Evolutionary conservation across 2,797 vertebrate genomes (phyloP).

Genomic region (Paratrypauchen microcephalus): DNA sequence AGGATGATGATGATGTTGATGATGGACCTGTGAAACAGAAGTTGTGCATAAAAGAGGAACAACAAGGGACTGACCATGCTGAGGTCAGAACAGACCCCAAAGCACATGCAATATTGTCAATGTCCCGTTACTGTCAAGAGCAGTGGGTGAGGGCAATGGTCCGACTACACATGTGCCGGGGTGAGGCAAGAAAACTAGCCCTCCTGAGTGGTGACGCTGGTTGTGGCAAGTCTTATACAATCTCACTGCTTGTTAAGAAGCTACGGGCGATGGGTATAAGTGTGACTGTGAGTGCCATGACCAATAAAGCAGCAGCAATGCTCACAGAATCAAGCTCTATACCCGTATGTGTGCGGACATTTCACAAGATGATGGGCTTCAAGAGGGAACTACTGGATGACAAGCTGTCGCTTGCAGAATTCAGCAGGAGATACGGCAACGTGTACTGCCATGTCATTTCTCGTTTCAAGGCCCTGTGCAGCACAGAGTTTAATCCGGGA

Average conservation of each 20-base stretch:
- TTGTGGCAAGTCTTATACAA: conserved; percentile 17
- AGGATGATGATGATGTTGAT: too few relatives aligned
- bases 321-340: conserved; percentile 27
- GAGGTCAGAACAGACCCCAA: too few relatives aligned
- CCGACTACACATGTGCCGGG: conserved; percentile 13
- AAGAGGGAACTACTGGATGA: conserved; percentile 11
- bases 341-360: too few relatives aligned
- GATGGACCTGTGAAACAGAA: too few relatives aligned
- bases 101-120: background rate
- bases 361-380: conserved; percentile 32
- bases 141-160: conserved; percentile 23
- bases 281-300: conserved; percentile 14
- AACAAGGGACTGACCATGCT: too few relatives aligned
- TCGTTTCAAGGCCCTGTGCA: too few relatives aligned
- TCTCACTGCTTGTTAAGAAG: background rate
- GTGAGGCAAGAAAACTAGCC: background rate
- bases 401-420: background rate
- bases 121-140: conserved; percentile 22
- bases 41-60: too few relatives aligned
- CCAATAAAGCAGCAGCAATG: conserved; percentile 4
- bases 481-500: too few relatives aligned
- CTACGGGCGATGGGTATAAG: background rate
- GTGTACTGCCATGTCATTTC: rapidly evolving
- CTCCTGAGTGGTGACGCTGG: conserved; percentile 34
- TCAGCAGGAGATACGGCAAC: background rate